Percentiles rank a stretch among this genome's conserved stretches.
Conservation (phyloP, 2,888 invertebrate species). For the Carcina quercana region DNA sequence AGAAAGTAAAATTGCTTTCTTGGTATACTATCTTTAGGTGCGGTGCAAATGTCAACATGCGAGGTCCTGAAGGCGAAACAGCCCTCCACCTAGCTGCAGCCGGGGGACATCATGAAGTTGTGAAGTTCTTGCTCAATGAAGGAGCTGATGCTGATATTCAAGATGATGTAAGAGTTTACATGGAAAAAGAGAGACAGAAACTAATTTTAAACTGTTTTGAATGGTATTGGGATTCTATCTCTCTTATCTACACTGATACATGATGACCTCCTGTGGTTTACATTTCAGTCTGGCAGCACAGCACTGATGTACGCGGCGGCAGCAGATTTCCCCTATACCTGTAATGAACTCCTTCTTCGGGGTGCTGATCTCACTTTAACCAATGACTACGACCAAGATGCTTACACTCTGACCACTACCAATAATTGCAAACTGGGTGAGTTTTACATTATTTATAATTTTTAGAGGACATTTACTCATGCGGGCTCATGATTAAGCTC, state of each 20-base stretch:
- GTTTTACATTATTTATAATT: conserved; percentile 6
- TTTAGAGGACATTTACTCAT: too few species aligned
- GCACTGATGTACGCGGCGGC: conserved; percentile 94
- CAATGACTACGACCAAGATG: conserved; percentile 89
- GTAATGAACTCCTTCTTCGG: conserved; percentile 85
- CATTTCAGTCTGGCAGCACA: conserved; percentile 88
- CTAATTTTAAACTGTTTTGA: too few species aligned
- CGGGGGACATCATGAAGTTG: conserved; percentile 92
- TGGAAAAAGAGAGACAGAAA: too few species aligned
- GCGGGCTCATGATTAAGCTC: too few species aligned
- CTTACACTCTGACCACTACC: conserved; percentile 85
- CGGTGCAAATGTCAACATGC: conserved; percentile 83
- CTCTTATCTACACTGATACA: too few species aligned
- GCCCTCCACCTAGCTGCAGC: conserved; percentile 87
- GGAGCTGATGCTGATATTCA: conserved; percentile 86
- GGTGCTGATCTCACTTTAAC: conserved; percentile 87
- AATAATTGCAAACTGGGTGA: conserved; percentile 71
- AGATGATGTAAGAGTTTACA: conserved; percentile 89
- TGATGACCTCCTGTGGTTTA: too few species aligned
- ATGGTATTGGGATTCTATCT: too few species aligned
- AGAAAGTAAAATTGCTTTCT: too few species aligned
- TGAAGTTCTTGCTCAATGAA: conserved; percentile 83
- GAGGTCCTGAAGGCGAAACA: conserved; percentile 87
- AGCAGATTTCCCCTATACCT: conserved; percentile 92
- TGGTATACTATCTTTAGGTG: conserved; percentile 51